Evolutionary conservation across 2,888 invertebrate genomes (phyloP).

Genomic region (Embidobia sp.): DNA sequence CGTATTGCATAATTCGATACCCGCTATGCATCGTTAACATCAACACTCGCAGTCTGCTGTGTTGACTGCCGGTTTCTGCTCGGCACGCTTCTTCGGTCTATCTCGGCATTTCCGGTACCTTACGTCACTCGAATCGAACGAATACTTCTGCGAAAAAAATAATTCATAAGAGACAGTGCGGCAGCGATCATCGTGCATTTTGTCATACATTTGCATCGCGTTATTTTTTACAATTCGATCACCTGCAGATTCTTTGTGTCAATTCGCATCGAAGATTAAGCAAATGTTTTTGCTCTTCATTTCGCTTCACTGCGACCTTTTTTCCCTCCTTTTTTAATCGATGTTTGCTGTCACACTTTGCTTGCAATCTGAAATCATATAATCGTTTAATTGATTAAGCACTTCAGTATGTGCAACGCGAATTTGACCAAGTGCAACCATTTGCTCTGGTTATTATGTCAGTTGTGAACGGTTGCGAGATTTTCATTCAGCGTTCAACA

Average conservation of each 20-base stretch:
- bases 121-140: conserved; percentile 52
- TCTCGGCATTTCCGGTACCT: conserved; percentile 57
- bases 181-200: conserved; percentile 11
- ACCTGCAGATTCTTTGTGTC: conserved; percentile 2
- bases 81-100: conserved; percentile 57
- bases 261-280: background rate
- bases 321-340: background rate
- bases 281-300: conserved; percentile 1
- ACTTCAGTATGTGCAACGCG: background rate
- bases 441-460: no score
- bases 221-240: conserved; percentile 22
- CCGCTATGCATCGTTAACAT: conserved; percentile 63
- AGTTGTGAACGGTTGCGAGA: no score
- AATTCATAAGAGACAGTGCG: conserved; percentile 3
- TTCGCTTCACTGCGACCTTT: background rate
- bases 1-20: conserved; percentile 56
- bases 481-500: no score
- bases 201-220: conserved; percentile 11
- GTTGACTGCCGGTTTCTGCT: conserved; percentile 11
- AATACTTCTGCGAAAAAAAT: conserved; percentile 21
- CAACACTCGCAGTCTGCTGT: conserved; percentile 53
- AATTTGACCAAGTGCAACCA: background rate
- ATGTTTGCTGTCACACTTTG: background rate
- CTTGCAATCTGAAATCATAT: conserved; percentile 14
- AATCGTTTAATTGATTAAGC: conserved; percentile 1